Evolutionary conservation across 1,140 invertebrate species (phyloP), one percentile per base, ranked within the genome.

Genomic region (Hormaphis cornu): DNA sequence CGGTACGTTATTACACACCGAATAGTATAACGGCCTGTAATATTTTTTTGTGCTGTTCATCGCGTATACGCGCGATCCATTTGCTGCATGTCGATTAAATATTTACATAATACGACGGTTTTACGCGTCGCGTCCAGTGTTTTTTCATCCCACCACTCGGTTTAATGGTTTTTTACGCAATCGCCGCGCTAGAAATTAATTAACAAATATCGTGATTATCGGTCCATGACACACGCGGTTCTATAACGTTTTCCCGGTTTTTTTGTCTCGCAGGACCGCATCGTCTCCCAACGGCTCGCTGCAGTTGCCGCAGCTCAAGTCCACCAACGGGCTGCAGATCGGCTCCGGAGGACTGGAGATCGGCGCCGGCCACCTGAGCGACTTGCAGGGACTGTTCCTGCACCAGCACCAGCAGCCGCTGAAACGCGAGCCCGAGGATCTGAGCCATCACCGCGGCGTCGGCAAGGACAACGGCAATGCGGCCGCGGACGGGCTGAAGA

Each of bases 361-460:
- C 70, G 71, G 77, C 69, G 80, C 78, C 59, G 77, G 77, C 72
- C 81, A 82, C 71, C 77, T 83, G 35, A 80, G 80, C 71, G 84
- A 84, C 75, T 81, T 85, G 44, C 83, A 84, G 75, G 83, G 84
- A 74, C 82, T 85, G 76, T 84, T 84, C 75, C 80, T 84, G 72
- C 83, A 83, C 74, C 83, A 82, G 71, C 82, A 83, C 70, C 73
- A 81, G 75, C 73, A 81, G 77, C 74, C 77, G 22, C 81, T 86
- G 42, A 86, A 86, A 76, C 80, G 84, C 59, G 85, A 87, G 75
- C 85, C 85, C 42, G 85, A 86, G 76, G 85, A 87, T 74, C 77
- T 83, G 48, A 83, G 81, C 73, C 79, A 81, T 70, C 80, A 80
- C 54, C 69, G 77, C 35, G 78, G 78, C 71, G 72, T 75, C 52